Conservation (phyloP, 1,140 invertebrate species). For the Anastrepha obliqua region DNA sequence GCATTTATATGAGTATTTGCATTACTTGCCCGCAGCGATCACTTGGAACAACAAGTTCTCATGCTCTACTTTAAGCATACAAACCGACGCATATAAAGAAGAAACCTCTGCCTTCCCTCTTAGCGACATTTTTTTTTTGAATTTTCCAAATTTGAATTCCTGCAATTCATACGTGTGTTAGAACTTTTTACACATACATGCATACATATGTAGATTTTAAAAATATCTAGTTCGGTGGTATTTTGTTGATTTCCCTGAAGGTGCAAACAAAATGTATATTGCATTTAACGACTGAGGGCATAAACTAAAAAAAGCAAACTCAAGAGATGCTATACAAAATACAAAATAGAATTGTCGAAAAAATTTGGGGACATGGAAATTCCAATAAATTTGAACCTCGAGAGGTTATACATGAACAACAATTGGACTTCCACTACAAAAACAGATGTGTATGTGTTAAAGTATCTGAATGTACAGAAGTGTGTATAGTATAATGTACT, state of each 20-base stretch:
- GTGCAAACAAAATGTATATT: slow-evolving; percentile 20
- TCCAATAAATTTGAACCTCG: slow-evolving; percentile 1
- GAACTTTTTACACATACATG: no score
- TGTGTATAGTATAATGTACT: no score
- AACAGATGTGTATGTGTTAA: not conserved
- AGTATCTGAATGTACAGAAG: not conserved
- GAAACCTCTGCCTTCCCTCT: no score
- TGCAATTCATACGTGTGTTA: no score
- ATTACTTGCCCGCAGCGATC: no score
- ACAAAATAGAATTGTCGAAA: not conserved
- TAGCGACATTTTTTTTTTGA: no score
- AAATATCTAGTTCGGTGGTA: not conserved
- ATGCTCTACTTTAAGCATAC: no score
- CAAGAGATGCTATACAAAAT: not conserved
- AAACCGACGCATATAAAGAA: no score
- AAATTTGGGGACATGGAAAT: not conserved
- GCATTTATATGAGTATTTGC: no score
- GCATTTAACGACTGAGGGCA: not conserved
- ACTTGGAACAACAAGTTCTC: no score
- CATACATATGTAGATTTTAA: no score
- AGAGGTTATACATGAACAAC: not conserved
- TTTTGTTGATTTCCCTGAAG: slow-evolving; percentile 36
- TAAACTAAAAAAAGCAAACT: not conserved
- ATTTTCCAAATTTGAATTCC: no score
- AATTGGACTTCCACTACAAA: slow-evolving; percentile 3